Evolutionary conservation across 2,797 vertebrate species (phyloP).

Genomic region (Halcyon chelicuti): DNA sequence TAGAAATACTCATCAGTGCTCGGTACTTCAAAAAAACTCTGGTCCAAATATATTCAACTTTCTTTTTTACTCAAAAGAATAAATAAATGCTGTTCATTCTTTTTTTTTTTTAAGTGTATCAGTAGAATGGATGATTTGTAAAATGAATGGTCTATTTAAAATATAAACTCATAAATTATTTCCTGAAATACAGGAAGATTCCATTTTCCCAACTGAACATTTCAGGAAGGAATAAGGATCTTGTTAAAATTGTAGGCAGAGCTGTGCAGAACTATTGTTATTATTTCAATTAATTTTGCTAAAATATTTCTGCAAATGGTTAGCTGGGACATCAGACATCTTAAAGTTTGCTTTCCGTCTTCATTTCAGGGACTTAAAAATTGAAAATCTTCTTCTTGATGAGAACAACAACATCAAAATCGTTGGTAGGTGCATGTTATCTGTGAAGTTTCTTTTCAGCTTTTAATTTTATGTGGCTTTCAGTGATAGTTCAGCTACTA

Average conservation of each 20-base stretch:
- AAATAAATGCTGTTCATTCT: not conserved
- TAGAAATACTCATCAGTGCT: not conserved
- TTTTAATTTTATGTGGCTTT: not conserved
- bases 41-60: not conserved
- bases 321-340: not conserved
- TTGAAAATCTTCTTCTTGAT: slow-evolving; percentile 90
- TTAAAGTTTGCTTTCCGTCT: slow-evolving; percentile 21
- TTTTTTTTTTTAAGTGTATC: not conserved
- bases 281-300: not conserved
- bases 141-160: not conserved
- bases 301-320: not conserved
- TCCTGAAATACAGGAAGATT: not conserved
- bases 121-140: not conserved
- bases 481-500: not conserved
- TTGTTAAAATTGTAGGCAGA: slow-evolving; percentile 7
- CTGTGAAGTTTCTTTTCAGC: not conserved
- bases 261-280: not conserved
- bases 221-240: not conserved
- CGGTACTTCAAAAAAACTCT: not conserved
- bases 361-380: slow-evolving; percentile 86
- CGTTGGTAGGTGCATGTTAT: slow-evolving; percentile 78
- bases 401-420: slow-evolving; percentile 91
- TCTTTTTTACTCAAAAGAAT: not conserved
- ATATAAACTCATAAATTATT: not conserved
- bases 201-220: not conserved